Evolutionary conservation across 2,888 invertebrate species (phyloP).

Genomic region (Gryllus longicercus): DNA sequence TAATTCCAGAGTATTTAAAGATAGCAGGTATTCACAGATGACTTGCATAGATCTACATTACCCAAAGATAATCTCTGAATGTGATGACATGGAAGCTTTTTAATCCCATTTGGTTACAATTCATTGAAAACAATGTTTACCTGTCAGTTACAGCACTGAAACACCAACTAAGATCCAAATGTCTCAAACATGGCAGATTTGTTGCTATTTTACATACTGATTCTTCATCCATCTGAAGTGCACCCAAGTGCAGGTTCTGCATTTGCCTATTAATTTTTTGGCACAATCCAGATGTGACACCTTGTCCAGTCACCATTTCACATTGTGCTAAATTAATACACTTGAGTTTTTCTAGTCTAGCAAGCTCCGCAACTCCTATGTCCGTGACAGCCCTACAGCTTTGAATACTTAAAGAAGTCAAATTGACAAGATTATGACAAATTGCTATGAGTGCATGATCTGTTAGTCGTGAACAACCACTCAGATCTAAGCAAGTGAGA

Average conservation of each 20-base stretch:
- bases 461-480: slow-evolving; percentile 62
- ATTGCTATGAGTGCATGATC: slow-evolving; percentile 61
- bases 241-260: slow-evolving; percentile 30
- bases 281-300: slow-evolving; percentile 49
- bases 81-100: background rate
- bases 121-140: slow-evolving; percentile 44
- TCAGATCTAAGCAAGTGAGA: slow-evolving; percentile 60
- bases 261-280: slow-evolving; percentile 28
- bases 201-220: slow-evolving; percentile 60
- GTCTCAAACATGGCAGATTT: slow-evolving; percentile 55
- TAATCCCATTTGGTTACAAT: background rate
- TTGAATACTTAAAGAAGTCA: slow-evolving; percentile 60
- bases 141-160: slow-evolving; percentile 68
- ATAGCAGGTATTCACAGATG: slow-evolving; percentile 60
- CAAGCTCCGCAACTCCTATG: slow-evolving; percentile 55
- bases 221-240: slow-evolving; percentile 55
- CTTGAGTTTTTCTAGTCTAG: slow-evolving; percentile 55
- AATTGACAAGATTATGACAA: slow-evolving; percentile 55
- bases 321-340: slow-evolving; percentile 65
- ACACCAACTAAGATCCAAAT: slow-evolving; percentile 65
- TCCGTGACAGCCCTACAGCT: slow-evolving; percentile 65
- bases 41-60: slow-evolving; percentile 48
- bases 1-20: slow-evolving; percentile 59
- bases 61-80: background rate
- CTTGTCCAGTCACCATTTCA: slow-evolving; percentile 60